These are phyloP conservation scores for Cephalopholis sonnerati DNA, from an alignment of 2,113 vertebrate genomes.

Conservation along the genomic window DNA sequence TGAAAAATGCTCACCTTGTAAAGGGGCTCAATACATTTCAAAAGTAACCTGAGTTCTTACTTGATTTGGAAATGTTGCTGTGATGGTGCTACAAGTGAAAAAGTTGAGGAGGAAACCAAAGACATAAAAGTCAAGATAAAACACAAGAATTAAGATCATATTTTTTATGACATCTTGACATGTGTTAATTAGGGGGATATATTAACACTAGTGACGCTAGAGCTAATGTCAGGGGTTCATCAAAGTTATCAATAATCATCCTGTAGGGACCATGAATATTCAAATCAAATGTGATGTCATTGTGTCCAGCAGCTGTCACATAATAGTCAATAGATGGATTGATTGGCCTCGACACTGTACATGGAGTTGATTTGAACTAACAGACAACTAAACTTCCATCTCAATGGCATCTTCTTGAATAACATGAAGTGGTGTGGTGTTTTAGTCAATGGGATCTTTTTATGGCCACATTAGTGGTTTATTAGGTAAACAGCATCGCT, in stretches of 20 bases:
- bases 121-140: background rate
- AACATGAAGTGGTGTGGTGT: background rate
- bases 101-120: no score
- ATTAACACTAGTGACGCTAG: background rate
- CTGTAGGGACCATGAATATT: background rate
- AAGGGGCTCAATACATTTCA: background rate
- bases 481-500: background rate
- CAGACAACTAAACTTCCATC: background rate
- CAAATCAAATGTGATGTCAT: background rate
- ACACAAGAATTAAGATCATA: background rate
- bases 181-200: background rate
- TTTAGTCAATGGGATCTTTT: background rate
- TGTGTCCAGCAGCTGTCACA: background rate
- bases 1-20: background rate
- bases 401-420: background rate
- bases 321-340: background rate
- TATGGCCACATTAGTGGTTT: background rate
- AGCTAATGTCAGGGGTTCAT: background rate
- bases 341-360: background rate
- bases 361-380: background rate
- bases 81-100: background rate
- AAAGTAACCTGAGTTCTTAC: background rate
- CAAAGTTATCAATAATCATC: background rate
- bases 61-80: background rate
- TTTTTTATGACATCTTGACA: background rate